These are phyloP conservation scores for Drosophila planitibia DNA, from an alignment of 2,888 invertebrate genomes.

Conservation along the genomic window DNA sequence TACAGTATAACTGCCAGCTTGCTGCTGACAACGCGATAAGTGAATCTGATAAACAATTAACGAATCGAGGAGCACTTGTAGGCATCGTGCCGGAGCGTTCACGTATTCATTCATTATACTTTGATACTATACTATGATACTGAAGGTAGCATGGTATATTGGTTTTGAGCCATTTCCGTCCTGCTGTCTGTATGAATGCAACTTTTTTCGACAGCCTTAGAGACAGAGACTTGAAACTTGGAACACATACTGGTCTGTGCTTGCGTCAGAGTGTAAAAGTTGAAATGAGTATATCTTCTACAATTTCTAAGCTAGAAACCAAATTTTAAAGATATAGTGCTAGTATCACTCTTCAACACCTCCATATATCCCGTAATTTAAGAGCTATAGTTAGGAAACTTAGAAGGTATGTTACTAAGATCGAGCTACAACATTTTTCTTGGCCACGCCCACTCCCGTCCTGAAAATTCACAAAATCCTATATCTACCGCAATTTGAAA, in stretches of 20 bases:
- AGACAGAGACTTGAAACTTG: neutral
- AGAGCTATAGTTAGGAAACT: neutral
- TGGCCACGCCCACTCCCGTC: accelerated
- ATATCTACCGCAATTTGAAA: neutral
- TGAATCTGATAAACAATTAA: slow-evolving; percentile 10
- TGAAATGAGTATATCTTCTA: neutral
- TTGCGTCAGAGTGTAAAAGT: no score
- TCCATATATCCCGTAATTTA: neutral
- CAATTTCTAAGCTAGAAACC: neutral
- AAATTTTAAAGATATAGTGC: neutral
- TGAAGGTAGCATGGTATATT: neutral
- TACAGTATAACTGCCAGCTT: slow-evolving; percentile 6
- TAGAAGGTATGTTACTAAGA: neutral
- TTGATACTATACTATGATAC: neutral
- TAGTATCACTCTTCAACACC: no score
- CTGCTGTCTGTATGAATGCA: neutral
- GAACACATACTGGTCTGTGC: neutral
- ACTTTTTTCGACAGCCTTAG: neutral
- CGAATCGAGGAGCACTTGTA: slow-evolving; percentile 10
- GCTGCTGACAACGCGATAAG: slow-evolving; percentile 25
- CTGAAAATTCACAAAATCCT: neutral
- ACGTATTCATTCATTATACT: slow-evolving; percentile 18
- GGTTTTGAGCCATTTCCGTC: neutral
- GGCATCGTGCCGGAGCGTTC: slow-evolving; percentile 17
- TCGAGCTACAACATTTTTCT: neutral